A percentile compares a stretch with the other conserved stretches of the same genome.
These are phyloP conservation scores for Pelecanus crispus DNA, from an alignment of 2,113 vertebrate species.

Conservation along the genomic window DNA sequence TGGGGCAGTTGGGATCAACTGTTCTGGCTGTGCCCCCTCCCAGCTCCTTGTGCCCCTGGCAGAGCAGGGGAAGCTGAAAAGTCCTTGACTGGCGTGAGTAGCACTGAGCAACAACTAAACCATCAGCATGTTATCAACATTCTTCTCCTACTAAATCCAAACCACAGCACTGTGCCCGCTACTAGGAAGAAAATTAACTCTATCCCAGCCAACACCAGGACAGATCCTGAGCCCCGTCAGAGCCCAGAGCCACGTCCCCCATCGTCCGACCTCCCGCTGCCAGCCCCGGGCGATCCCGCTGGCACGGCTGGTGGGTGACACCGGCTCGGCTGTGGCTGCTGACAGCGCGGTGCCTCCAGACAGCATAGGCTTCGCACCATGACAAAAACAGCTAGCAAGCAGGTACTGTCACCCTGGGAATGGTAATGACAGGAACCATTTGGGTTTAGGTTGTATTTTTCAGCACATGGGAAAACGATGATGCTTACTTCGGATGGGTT, in stretches of 20 bases:
- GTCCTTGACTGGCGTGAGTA: too few relatives aligned
- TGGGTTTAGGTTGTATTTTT: accelerated
- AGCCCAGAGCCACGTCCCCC: accelerated
- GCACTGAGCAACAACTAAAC: too few relatives aligned
- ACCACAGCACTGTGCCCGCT: too few relatives aligned
- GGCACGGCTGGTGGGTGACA: background rate
- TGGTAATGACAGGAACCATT: accelerated
- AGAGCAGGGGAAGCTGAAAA: too few relatives aligned
- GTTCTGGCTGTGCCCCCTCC: too few relatives aligned
- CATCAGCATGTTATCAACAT: too few relatives aligned
- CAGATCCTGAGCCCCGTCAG: background rate
- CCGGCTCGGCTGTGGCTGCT: background rate
- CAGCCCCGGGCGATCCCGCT: background rate
- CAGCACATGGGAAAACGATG: accelerated
- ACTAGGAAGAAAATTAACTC: too few relatives aligned
- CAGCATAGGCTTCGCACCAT: accelerated
- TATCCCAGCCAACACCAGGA: too few relatives aligned
- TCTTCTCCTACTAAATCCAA: too few relatives aligned
- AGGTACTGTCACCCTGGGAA: background rate
- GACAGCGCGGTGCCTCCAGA: background rate
- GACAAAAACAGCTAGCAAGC: background rate
- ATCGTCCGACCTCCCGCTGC: accelerated
- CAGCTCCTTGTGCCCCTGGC: too few relatives aligned
- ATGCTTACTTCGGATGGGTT: accelerated
- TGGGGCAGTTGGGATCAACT: too few relatives aligned